Evolutionary conservation across 2,797 vertebrate genomes (phyloP).

Genomic region (Crypturellus tataupa): DNA sequence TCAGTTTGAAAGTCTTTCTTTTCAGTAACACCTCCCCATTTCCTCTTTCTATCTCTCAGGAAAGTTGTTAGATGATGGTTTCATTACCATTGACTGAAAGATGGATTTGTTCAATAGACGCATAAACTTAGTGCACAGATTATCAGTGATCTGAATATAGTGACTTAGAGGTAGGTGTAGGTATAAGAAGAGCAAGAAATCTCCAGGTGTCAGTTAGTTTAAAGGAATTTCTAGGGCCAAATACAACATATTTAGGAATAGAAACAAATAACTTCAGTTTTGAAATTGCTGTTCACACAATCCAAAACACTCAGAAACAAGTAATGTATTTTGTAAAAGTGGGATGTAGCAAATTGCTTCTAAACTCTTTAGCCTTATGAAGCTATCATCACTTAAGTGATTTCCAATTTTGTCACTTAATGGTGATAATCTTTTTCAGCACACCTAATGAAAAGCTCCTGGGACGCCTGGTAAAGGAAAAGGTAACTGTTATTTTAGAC

Average conservation of each 20-base stretch:
- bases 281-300: background rate
- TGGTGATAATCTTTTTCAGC: slow-evolving; percentile 78
- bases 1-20: background rate
- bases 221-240: background rate
- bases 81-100: background rate
- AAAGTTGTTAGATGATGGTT: background rate
- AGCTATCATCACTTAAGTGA: background rate
- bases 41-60: background rate
- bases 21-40: background rate
- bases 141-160: background rate
- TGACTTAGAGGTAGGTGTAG: background rate
- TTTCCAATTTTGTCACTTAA: background rate
- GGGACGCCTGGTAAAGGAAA: slow-evolving; percentile 96
- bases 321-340: background rate
- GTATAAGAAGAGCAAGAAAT: background rate
- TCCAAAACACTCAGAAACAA: background rate
- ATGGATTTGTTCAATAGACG: background rate
- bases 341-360: background rate
- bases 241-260: background rate
- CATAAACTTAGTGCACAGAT: background rate
- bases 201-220: background rate
- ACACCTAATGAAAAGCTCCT: slow-evolving; percentile 98
- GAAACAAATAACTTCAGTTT: background rate
- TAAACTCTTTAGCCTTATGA: background rate
- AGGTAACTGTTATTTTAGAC: slow-evolving; percentile 83